phyloP scores from a whole-genome alignment of 2,888 invertebrate species.

The Leucophenga maculata region DNA sequence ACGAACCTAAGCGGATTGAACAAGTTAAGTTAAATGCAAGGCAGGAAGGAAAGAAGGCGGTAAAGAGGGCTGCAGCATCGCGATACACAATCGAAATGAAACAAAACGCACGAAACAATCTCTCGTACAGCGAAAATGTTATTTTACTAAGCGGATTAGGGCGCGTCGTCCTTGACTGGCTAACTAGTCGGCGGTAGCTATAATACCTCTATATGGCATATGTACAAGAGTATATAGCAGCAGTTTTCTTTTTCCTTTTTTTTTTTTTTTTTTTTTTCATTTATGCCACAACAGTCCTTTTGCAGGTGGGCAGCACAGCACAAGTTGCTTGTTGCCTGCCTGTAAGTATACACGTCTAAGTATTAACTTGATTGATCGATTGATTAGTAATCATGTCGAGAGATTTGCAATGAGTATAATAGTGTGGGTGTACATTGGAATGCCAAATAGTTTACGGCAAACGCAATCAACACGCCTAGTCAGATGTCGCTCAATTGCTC shows the following conservation, averaged over 20 bases:
- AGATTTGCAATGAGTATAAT: no score
- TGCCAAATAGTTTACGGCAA: no score
- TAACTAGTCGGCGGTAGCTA: not conserved
- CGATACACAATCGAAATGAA: not conserved
- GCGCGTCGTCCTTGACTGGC: conserved; percentile 51
- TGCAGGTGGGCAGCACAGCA: no score
- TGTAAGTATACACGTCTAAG: no score
- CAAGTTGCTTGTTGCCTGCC: no score
- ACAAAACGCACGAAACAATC: conserved; percentile 19
- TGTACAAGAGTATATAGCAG: no score
- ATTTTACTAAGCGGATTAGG: conserved; percentile 56
- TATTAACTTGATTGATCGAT: conserved; percentile 2
- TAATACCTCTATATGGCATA: not conserved
- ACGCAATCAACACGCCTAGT: no score
- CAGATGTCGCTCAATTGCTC: no score
- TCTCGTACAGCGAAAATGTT: conserved; percentile 22
- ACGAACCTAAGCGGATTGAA: conserved; percentile 15
- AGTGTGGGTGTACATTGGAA: no score
- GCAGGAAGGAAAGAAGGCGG: not conserved
- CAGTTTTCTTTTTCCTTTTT: not conserved
- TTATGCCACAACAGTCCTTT: not conserved
- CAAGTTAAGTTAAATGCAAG: not conserved
- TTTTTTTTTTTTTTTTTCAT: no score
- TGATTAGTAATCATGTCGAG: not conserved
- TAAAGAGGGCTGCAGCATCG: not conserved